Conservation (phyloP, 2,888 invertebrate species). For the Pristionchus arcanus region DNA sequence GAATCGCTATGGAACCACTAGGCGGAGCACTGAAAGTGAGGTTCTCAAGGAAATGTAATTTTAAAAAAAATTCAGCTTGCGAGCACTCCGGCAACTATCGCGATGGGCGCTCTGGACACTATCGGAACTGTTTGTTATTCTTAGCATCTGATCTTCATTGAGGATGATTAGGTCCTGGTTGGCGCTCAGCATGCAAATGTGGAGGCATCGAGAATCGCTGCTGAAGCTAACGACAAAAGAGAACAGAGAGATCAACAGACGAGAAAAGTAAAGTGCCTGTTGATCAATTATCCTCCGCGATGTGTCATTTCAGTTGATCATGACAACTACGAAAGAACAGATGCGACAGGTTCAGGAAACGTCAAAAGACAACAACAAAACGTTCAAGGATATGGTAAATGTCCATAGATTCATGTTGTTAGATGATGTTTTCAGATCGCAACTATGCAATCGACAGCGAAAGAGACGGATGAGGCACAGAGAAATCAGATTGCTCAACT, state of each 20-base stretch:
- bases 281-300: too few relatives aligned
- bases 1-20: too few relatives aligned
- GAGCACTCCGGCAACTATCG: neutral
- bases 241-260: neutral
- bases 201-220: neutral
- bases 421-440: neutral
- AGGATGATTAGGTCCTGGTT: neutral
- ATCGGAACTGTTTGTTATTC: neutral
- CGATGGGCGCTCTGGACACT: neutral
- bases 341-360: neutral
- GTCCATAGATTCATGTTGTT: too few relatives aligned
- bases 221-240: neutral
- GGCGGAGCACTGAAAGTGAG: too few relatives aligned
- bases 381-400: neutral
- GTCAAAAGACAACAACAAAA: neutral
- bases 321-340: neutral
- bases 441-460: neutral
- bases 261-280: neutral
- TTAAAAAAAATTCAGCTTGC: neutral
- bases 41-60: neutral
- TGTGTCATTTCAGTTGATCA: neutral
- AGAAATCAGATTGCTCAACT: neutral
- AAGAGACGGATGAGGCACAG: neutral
- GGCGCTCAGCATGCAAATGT: slow-evolving; percentile 10
- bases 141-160: too few relatives aligned